phyloP scores from a whole-genome alignment of 2,888 invertebrate genomes.

The Nomada fucata region DNA sequence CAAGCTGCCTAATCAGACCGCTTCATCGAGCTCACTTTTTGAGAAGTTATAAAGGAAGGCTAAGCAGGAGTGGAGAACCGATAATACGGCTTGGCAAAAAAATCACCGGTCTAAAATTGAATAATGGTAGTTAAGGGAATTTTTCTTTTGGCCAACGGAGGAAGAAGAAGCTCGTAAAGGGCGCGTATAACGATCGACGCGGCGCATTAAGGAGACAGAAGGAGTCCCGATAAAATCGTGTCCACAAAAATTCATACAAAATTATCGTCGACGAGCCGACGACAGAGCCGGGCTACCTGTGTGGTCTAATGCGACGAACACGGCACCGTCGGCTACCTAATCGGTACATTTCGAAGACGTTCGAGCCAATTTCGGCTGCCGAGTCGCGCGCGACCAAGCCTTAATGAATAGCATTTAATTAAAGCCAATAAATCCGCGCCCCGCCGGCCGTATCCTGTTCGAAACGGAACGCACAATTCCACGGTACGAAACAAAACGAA shows the following conservation, averaged over 20 bases:
- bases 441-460: slow-evolving; percentile 26
- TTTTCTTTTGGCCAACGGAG: neutral
- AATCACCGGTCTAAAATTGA: slow-evolving; percentile 27
- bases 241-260: slow-evolving; percentile 8
- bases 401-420: slow-evolving; percentile 76
- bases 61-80: slow-evolving; percentile 8
- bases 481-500: slow-evolving; percentile 34
- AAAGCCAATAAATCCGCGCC: slow-evolving; percentile 66
- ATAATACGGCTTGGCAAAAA: slow-evolving; percentile 32
- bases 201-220: slow-evolving; percentile 8
- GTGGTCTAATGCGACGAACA: slow-evolving; percentile 66
- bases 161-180: neutral
- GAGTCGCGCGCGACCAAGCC: slow-evolving; percentile 55
- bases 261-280: slow-evolving; percentile 23
- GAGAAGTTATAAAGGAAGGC: slow-evolving; percentile 73
- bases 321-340: slow-evolving; percentile 58
- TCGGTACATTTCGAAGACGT: slow-evolving; percentile 66
- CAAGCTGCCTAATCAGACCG: slow-evolving; percentile 78
- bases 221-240: slow-evolving; percentile 37
- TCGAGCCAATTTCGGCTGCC: slow-evolving; percentile 63
- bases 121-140: slow-evolving; percentile 35
- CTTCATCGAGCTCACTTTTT: slow-evolving; percentile 78
- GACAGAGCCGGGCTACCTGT: slow-evolving; percentile 58
- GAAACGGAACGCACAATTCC: slow-evolving; percentile 35
- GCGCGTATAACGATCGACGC: neutral